Conservation (phyloP, 1,140 invertebrate species). For the Drosophila mauritiana region DNA sequence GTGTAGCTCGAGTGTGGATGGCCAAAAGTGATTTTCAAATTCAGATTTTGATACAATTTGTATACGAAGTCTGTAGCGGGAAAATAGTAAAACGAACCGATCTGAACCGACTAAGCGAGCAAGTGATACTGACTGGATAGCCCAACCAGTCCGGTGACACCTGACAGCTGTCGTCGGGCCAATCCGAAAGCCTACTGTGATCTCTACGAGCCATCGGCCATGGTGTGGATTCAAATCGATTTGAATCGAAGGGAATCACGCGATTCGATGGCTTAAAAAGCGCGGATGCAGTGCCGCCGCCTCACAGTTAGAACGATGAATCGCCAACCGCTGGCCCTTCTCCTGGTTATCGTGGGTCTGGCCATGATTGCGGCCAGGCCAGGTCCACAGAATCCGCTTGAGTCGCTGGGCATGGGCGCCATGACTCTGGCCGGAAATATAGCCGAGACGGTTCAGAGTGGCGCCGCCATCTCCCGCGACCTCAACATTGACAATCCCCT, state of each 20-base stretch:
- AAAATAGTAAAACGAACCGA: slow-evolving; percentile 28
- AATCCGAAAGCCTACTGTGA: slow-evolving; percentile 24
- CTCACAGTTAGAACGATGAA: slow-evolving; percentile 33
- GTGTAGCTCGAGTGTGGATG: background rate
- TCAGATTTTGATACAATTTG: slow-evolving; percentile 16
- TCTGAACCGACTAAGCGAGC: slow-evolving; percentile 24
- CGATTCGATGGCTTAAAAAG: slow-evolving; percentile 37
- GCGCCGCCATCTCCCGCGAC: slow-evolving; percentile 24
- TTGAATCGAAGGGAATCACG: slow-evolving; percentile 9
- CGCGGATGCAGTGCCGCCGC: background rate
- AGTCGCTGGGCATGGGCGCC: slow-evolving; percentile 45
- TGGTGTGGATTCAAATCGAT: background rate
- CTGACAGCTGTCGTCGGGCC: background rate
- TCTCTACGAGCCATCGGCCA: background rate
- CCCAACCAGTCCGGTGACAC: background rate
- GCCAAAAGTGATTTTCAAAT: slow-evolving; percentile 7
- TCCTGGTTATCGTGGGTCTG: slow-evolving; percentile 16
- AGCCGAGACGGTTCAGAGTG: slow-evolving; percentile 51
- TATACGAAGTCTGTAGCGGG: slow-evolving; percentile 8
- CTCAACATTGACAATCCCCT: slow-evolving; percentile 55
- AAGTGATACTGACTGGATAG: slow-evolving; percentile 35
- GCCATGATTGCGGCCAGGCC: slow-evolving; percentile 3
- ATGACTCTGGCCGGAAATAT: slow-evolving; percentile 48
- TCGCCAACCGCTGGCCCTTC: slow-evolving; percentile 1
- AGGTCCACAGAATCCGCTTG: slow-evolving; percentile 42